A percentile compares a stretch with the other conserved stretches of the same genome.
Conservation (phyloP, 2,113 vertebrate genomes). For the Pomatorhinus ruficollis region DNA sequence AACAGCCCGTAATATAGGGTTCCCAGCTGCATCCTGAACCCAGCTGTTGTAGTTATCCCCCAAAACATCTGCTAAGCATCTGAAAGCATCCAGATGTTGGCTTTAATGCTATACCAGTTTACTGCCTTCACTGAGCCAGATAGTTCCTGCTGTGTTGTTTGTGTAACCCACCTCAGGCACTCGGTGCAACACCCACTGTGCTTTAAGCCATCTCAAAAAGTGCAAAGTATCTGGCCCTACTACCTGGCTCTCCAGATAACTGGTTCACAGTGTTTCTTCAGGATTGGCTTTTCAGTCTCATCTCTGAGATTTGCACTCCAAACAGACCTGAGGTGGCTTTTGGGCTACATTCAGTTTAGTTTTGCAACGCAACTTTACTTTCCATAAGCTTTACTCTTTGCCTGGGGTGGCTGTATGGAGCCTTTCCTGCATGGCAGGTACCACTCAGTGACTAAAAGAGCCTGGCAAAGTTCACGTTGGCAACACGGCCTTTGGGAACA, state of each 20-base stretch:
- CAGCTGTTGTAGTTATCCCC: not conserved
- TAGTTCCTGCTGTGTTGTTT: not conserved
- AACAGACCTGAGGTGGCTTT: not conserved
- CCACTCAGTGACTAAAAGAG: not conserved
- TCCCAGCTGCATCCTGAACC: not conserved
- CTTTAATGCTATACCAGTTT: not conserved
- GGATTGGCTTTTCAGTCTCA: fast-evolving
- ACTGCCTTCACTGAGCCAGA: not conserved
- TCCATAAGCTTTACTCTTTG: not conserved
- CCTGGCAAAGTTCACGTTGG: not conserved
- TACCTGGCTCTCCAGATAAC: not conserved
- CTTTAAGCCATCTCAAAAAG: not conserved
- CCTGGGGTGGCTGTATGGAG: not conserved
- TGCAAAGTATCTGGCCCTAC: fast-evolving
- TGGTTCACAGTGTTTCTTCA: not conserved
- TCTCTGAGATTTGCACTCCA: not conserved
- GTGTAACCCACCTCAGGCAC: not conserved
- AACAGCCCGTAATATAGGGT: fast-evolving
- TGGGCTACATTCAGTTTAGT: not conserved
- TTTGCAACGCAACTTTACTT: not conserved
- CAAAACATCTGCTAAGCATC: not conserved
- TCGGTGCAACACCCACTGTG: fast-evolving
- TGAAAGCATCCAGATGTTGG: not conserved
- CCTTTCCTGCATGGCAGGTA: not conserved
- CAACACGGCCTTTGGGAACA: not conserved